These are phyloP conservation scores for Drosophila mayri DNA, from an alignment of 1,140 invertebrate genomes.

Conservation along the genomic window DNA sequence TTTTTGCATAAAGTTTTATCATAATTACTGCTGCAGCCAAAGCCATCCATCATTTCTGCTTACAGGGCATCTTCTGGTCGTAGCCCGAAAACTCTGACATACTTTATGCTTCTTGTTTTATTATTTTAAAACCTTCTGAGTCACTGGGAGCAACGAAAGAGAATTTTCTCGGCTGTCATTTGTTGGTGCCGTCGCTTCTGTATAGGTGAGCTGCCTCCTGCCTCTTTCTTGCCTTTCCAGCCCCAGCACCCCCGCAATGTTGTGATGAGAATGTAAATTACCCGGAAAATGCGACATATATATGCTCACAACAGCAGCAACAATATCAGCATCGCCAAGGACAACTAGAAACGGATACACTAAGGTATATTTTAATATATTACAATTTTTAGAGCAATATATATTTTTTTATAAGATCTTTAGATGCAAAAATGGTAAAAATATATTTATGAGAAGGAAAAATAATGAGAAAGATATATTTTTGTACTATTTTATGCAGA, in stretches of 20 bases:
- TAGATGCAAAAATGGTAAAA: too few species aligned
- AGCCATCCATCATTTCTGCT: slow-evolving; percentile 3
- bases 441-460: too few species aligned
- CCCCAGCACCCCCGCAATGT: slow-evolving; percentile 16
- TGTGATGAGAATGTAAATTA: slow-evolving; percentile 81
- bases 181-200: slow-evolving; percentile 25
- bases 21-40: slow-evolving; percentile 1
- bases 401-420: too few species aligned
- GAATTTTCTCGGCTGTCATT: slow-evolving; percentile 48
- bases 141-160: slow-evolving; percentile 32
- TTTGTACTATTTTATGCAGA: too few species aligned
- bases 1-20: neutral
- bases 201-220: slow-evolving; percentile 27
- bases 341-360: slow-evolving; percentile 47
- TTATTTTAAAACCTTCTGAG: slow-evolving; percentile 72
- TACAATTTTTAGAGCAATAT: too few species aligned
- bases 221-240: neutral
- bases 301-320: slow-evolving; percentile 49
- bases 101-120: slow-evolving; percentile 64
- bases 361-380: too few species aligned
- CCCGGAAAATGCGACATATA: slow-evolving; percentile 80
- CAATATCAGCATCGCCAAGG: slow-evolving; percentile 44
- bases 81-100: neutral
- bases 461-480: too few species aligned
- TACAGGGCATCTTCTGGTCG: slow-evolving; percentile 36